Base-by-base conservation (phyloP, 2,888 invertebrate genomes). In the Orthosia cruda region DNA sequence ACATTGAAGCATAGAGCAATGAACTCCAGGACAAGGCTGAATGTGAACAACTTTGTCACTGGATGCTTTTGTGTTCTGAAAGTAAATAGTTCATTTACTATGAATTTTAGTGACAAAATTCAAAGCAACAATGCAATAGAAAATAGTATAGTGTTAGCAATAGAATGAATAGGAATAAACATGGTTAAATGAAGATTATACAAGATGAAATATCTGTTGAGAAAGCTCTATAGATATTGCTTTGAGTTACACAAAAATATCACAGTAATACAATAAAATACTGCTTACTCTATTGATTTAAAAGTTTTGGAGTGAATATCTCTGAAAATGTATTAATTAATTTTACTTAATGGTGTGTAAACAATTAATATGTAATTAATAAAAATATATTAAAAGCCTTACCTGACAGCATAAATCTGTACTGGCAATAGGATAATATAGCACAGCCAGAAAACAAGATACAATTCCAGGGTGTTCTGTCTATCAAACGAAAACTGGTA, bases 401-500 rank as follows among this genome's bases (percentile, higher is more conserved):
- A 97, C 97, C 97, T 97, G 76, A 98, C 98, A 50, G 99, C 99
- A 95, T 99, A 99, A 77, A 99, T 97, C 96, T 99, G 99, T 86
- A 99, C 97, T 45, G 99, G 99, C 83, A 99, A 97, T 70, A 99
- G 96, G 71, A 99, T 97, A 88, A 98, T 97, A 93, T 99, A 99
- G 89, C 98, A 98, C 73, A 98, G 92, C 96, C 99, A 98, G 93
- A 99, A 99, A 62, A 99, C 97, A 80, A 99, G 96, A 96, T 99
- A 99, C 87, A 99, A 97, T 94, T 99, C 99, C 73, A 99, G 97
- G 13, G 99, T 98, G 93, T 99, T 99, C 94, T 99, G 99, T 91
- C 98, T 97, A 92, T 99, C 99, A 95, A 99, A 99, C 0, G 99
- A 99, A 94, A 99, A 99, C 93, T 99, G 99, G 95, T 99, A 99